Conservation (phyloP, 2,797 vertebrate species). For the Enteromius unitaeniatus region DNA sequence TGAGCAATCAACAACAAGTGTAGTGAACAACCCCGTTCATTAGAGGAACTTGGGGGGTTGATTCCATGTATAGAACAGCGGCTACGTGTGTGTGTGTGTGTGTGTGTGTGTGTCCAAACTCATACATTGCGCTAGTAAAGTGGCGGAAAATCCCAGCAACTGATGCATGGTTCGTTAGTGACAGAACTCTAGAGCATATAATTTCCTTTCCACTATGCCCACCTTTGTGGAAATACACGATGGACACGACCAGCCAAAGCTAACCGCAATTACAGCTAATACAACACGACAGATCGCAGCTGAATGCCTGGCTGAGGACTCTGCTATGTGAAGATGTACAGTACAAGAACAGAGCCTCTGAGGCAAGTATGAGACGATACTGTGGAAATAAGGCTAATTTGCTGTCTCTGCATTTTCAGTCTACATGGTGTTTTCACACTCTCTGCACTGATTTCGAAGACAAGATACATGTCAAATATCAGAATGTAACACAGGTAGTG, state of each 20-base stretch:
- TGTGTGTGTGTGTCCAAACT: slow-evolving; percentile 15
- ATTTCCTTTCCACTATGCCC: slow-evolving; percentile 32
- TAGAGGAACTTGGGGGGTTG: slow-evolving; percentile 7
- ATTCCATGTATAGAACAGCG: neutral
- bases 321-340: slow-evolving; percentile 17
- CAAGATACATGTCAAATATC: neutral
- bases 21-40: slow-evolving; percentile 18
- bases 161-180: slow-evolving; percentile 25
- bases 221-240: slow-evolving; percentile 18
- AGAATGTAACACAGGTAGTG: neutral
- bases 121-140: slow-evolving; percentile 30
- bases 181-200: slow-evolving; percentile 23
- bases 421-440: neutral
- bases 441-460: neutral
- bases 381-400: neutral
- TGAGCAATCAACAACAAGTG: slow-evolving; percentile 41
- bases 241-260: neutral
- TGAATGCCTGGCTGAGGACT: slow-evolving; percentile 9
- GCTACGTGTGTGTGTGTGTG: neutral
- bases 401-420: slow-evolving; percentile 12
- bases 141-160: slow-evolving; percentile 39
- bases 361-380: neutral
- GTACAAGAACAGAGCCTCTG: neutral
- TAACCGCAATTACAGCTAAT: slow-evolving; percentile 31
- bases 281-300: slow-evolving; percentile 6